Percentiles rank a stretch among this genome's conserved stretches.
Conservation (phyloP, 2,113 vertebrate genomes). For the Cettia cetti region DNA sequence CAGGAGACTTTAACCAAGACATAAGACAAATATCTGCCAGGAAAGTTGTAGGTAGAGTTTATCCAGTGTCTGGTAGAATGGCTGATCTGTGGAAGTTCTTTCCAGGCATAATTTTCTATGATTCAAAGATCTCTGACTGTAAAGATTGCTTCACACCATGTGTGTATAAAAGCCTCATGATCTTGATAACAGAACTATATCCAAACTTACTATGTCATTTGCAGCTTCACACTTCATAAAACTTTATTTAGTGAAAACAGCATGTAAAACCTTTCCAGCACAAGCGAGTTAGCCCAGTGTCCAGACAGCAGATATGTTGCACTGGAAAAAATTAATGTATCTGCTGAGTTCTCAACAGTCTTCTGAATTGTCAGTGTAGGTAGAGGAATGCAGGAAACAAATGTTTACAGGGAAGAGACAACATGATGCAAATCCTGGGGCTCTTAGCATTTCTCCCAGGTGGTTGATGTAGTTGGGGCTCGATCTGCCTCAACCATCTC, state of each 20-base stretch:
- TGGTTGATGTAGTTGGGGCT: background rate
- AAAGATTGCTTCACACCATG: background rate
- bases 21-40: background rate
- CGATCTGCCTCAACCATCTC: background rate
- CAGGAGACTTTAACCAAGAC: background rate
- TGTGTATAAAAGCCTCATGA: background rate
- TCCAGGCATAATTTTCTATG: slow-evolving; percentile 19
- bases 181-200: background rate
- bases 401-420: background rate
- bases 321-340: background rate
- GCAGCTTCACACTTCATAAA: background rate
- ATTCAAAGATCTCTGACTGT: slow-evolving; percentile 4
- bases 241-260: background rate
- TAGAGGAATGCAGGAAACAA: background rate
- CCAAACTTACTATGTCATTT: background rate
- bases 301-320: background rate
- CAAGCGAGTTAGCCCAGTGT: background rate
- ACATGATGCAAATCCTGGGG: background rate
- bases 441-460: background rate
- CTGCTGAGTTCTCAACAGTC: background rate
- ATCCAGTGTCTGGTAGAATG: background rate
- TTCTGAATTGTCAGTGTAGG: background rate
- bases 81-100: background rate
- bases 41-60: background rate
- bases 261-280: background rate